Percentiles rank a stretch among this genome's conserved stretches.
These are phyloP conservation scores for Trigoniulus corallinus DNA, from an alignment of 1,140 invertebrate genomes.

Conservation along the genomic window DNA sequence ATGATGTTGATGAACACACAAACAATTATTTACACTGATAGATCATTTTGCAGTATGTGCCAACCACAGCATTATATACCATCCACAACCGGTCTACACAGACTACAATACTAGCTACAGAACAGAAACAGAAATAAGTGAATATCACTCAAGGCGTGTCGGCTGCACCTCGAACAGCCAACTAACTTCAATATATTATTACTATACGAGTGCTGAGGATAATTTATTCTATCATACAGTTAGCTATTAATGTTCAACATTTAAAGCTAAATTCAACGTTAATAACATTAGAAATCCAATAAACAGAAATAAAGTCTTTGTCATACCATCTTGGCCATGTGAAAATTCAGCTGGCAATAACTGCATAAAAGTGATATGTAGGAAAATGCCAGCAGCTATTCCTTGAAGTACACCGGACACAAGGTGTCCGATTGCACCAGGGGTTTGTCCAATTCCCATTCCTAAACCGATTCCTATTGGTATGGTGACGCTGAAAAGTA, in stretches of 20 bases:
- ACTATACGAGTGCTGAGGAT: no score
- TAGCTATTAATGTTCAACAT: background rate
- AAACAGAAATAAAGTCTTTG: slow-evolving; percentile 19
- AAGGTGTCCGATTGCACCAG: slow-evolving; percentile 14
- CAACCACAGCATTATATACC: no score
- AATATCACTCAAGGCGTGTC: no score
- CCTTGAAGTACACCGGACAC: slow-evolving; percentile 25
- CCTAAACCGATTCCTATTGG: slow-evolving; percentile 28
- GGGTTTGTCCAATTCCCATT: slow-evolving; percentile 18
- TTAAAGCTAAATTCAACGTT: background rate
- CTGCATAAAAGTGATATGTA: slow-evolving; percentile 28
- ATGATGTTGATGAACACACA: no score
- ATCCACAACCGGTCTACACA: no score
- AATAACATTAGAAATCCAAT: slow-evolving; percentile 17
- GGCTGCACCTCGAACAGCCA: no score
- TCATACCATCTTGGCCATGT: slow-evolving; percentile 11
- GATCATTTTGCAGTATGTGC: no score
- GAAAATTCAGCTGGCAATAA: slow-evolving; percentile 23
- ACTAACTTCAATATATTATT: no score
- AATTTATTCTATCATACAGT: no score
- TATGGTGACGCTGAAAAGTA: slow-evolving; percentile 22
- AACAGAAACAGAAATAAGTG: no score
- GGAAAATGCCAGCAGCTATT: slow-evolving; percentile 26
- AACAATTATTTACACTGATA: no score
- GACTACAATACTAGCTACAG: no score